Conservation (phyloP, 1,140 invertebrate species). For the Geopemphigus sp. region DNA sequence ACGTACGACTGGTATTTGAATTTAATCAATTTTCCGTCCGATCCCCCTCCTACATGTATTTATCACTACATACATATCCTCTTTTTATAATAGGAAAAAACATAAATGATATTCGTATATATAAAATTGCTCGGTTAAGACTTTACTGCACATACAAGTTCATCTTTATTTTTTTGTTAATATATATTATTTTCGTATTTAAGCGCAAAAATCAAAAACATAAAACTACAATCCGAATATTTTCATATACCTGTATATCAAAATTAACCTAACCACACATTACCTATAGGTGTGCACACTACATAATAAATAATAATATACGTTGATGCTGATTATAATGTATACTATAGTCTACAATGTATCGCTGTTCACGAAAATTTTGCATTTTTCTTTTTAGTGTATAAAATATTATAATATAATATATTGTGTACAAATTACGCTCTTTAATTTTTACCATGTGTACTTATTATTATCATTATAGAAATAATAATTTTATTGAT, state of each 20-base stretch:
- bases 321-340: no score
- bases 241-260: not conserved
- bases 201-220: conserved; percentile 29
- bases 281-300: not conserved
- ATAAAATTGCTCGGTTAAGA: no score
- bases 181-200: conserved; percentile 14
- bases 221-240: not conserved
- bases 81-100: no score
- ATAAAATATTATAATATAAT: conserved; percentile 19
- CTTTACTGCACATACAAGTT: not conserved
- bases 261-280: no score
- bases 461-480: conserved; percentile 7
- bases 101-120: no score
- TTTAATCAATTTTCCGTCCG: not conserved
- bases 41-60: not conserved
- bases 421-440: conserved; percentile 22
- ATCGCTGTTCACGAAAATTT: not conserved
- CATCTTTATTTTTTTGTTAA: not conserved
- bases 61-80: not conserved
- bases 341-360: not conserved
- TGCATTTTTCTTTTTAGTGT: not conserved
- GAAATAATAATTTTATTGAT: conserved; percentile 8
- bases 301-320: not conserved
- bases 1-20: not conserved
- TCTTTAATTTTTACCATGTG: conserved; percentile 20